Evolutionary conservation across 2,797 vertebrate genomes (phyloP).

Genomic region (Thunnus albacares): DNA sequence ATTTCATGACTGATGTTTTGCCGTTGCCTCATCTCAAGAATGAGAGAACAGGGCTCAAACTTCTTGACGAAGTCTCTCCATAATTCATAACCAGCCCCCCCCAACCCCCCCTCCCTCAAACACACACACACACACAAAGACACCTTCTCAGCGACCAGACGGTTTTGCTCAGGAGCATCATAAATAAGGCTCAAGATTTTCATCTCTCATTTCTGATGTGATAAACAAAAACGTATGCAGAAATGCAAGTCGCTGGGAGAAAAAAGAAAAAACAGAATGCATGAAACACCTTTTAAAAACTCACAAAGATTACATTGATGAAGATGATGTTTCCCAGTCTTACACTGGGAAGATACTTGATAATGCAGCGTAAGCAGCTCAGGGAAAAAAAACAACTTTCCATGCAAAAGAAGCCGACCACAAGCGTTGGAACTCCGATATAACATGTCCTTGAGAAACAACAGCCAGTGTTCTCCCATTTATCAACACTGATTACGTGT

Average conservation of each 20-base stretch:
- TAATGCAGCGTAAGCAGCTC: slow-evolving; percentile 7
- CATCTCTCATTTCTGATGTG: slow-evolving; percentile 23
- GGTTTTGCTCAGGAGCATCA: slow-evolving; percentile 2
- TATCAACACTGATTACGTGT: slow-evolving; percentile 88
- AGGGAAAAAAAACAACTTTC: background rate
- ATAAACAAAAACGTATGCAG: slow-evolving; percentile 18
- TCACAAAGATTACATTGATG: background rate
- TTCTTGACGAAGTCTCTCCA: slow-evolving; percentile 49
- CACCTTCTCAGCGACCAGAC: slow-evolving; percentile 7
- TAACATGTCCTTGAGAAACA: slow-evolving; percentile 76
- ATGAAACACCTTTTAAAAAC: background rate
- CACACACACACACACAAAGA: background rate
- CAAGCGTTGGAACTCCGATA: slow-evolving; percentile 55
- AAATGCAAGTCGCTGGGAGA: background rate
- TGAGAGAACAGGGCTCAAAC: slow-evolving; percentile 43
- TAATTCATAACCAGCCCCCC: slow-evolving; percentile 43
- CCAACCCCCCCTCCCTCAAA: too few relatives aligned
- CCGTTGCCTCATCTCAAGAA: slow-evolving; percentile 40
- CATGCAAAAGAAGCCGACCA: background rate
- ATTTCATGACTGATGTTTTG: slow-evolving; percentile 63
- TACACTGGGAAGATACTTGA: background rate
- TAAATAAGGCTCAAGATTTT: slow-evolving; percentile 20
- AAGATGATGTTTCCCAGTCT: background rate
- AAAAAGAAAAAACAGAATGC: background rate
- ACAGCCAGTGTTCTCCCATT: slow-evolving; percentile 82